Conservation (phyloP, 1,140 invertebrate genomes). For the Bombus waltoni region DNA sequence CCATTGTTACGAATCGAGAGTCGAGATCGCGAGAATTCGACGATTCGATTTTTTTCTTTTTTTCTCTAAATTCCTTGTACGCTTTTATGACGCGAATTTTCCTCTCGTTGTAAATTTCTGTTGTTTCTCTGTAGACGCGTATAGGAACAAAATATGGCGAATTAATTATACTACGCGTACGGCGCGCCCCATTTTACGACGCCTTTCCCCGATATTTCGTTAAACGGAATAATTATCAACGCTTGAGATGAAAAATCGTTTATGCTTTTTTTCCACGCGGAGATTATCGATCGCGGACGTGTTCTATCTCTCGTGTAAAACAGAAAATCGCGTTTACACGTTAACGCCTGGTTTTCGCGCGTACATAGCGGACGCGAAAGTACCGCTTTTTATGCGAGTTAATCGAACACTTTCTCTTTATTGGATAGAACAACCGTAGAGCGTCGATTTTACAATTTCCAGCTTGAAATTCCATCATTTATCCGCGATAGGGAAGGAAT, state of each 20-base stretch:
- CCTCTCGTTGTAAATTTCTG: not conserved
- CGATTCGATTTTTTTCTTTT: not conserved
- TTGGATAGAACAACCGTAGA: not conserved
- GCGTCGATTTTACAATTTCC: not conserved
- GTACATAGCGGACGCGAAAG: not conserved
- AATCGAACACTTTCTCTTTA: not conserved
- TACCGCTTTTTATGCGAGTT: not conserved
- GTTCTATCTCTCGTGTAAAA: not conserved
- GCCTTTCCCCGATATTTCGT: not conserved
- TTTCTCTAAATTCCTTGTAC: not conserved
- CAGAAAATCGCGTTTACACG: not conserved
- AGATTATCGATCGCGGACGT: not conserved
- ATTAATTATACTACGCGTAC: not conserved
- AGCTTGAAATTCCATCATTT: not conserved
- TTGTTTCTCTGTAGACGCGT: not conserved
- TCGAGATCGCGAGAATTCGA: not conserved
- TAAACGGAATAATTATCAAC: not conserved
- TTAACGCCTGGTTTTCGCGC: not conserved
- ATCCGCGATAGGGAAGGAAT: not conserved
- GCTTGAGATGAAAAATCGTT: not conserved
- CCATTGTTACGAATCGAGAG: not conserved
- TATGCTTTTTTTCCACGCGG: not conserved
- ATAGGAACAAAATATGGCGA: not conserved
- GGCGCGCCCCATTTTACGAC: too few relatives aligned
- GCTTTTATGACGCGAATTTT: not conserved